Percentiles rank a stretch among this genome's conserved stretches.
phyloP scores from a whole-genome alignment of 2,113 vertebrate species.

The Caracal caracal region DNA sequence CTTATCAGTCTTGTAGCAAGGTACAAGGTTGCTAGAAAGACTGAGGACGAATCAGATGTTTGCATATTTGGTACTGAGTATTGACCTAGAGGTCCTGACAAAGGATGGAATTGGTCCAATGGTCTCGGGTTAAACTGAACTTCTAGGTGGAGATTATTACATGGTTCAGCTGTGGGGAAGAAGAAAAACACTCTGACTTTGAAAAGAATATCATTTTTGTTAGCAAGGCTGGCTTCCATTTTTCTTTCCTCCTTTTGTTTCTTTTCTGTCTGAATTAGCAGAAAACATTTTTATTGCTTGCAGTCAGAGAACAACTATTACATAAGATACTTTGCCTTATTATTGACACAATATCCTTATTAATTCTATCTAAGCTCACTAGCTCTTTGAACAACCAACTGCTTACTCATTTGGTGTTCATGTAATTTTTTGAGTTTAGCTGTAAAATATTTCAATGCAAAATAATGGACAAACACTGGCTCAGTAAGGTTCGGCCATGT shows the following conservation, averaged over 20 bases:
- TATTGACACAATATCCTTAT: background rate
- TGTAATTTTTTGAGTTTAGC: background rate
- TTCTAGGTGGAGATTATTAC: background rate
- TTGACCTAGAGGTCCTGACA: background rate
- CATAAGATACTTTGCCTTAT: background rate
- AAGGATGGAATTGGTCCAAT: background rate
- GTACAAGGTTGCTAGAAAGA: background rate
- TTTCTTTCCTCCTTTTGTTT: background rate
- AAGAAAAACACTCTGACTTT: background rate
- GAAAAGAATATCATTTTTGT: background rate
- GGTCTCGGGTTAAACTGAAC: background rate
- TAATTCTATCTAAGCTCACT: background rate
- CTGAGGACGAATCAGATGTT: background rate
- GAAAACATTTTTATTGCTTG: background rate
- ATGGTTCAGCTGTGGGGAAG: background rate
- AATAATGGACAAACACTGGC: background rate
- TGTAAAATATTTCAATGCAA: conserved; percentile 52
- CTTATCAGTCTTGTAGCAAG: too few species aligned
- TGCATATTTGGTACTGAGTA: background rate
- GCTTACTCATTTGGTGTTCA: background rate
- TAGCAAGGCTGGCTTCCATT: background rate
- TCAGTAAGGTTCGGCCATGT: background rate
- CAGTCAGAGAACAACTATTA: background rate
- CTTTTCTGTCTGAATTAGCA: conserved; percentile 6
- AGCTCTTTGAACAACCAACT: background rate